phyloP scores from a whole-genome alignment of 2,888 invertebrate genomes.

The Microchrysa polita region DNA sequence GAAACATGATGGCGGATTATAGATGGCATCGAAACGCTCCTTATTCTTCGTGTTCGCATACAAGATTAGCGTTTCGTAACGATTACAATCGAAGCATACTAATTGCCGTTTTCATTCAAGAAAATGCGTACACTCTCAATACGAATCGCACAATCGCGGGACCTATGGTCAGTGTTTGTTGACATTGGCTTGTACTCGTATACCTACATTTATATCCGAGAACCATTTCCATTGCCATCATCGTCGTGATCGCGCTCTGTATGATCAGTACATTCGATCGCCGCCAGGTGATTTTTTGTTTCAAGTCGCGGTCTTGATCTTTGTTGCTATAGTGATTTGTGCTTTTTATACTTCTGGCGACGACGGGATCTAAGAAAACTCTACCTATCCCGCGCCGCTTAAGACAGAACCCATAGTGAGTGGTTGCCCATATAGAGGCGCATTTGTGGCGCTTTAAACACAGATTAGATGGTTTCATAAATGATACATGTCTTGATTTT shows the following conservation, averaged over 20 bases:
- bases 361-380: constrained; percentile 3
- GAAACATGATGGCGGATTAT: constrained; percentile 25
- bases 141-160: not conserved
- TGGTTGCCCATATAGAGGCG: constrained; percentile 22
- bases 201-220: too few species aligned
- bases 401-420: not conserved
- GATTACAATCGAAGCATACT: constrained; percentile 64
- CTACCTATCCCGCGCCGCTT: not conserved
- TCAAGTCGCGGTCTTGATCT: not conserved
- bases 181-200: constrained; percentile 5
- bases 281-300: constrained; percentile 35
- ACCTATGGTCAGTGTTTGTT: not conserved
- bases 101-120: constrained; percentile 55
- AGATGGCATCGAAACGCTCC: constrained; percentile 40
- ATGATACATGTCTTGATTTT: constrained; percentile 43
- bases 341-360: not conserved
- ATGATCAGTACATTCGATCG: constrained; percentile 4
- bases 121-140: constrained; percentile 24
- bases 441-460: constrained; percentile 40
- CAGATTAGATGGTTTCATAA: constrained; percentile 18
- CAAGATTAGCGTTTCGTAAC: constrained; percentile 62
- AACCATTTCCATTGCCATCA: too few species aligned
- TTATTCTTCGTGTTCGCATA: constrained; percentile 39
- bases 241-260: not conserved
- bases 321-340: not conserved